These are phyloP conservation scores for Platerodrilus igneus DNA, from an alignment of 2,888 invertebrate genomes.

Conservation along the genomic window DNA sequence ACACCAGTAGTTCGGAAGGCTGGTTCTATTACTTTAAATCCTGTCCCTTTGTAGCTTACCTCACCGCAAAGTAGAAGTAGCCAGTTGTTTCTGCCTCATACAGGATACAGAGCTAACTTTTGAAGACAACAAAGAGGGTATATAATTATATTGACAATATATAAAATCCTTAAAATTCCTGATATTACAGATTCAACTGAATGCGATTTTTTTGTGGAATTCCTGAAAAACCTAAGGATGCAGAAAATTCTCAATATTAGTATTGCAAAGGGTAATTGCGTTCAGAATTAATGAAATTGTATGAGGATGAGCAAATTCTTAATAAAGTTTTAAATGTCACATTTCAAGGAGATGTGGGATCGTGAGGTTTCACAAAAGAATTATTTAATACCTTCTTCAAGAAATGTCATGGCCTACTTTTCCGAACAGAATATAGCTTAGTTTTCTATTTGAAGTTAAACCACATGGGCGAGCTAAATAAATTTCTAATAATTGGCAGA, in stretches of 20 bases:
- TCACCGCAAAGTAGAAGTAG: no score
- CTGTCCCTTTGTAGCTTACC: no score
- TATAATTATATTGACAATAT: no score
- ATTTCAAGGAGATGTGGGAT: slow-evolving; percentile 9
- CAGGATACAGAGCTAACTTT: no score
- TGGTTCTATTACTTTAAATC: no score
- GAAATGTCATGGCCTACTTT: slow-evolving; percentile 2
- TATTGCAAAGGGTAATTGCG: slow-evolving; percentile 1
- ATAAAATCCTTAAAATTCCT: no score
- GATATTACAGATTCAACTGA: no score
- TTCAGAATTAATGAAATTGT: slow-evolving; percentile 6
- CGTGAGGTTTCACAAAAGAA: slow-evolving; percentile 13
- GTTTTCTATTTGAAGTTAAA: slow-evolving; percentile 7
- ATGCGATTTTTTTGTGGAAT: no score
- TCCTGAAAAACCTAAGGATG: background rate
- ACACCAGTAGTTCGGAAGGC: no score
- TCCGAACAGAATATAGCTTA: slow-evolving; percentile 7
- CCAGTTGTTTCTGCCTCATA: no score
- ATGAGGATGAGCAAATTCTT: slow-evolving; percentile 1
- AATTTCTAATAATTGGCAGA: slow-evolving; percentile 8
- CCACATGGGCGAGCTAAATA: slow-evolving; percentile 2
- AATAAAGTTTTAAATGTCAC: slow-evolving; percentile 3
- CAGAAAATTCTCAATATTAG: background rate
- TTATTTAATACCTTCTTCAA: slow-evolving; percentile 11
- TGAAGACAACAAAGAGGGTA: no score